A percentile compares a stretch with the other conserved stretches of the same genome.
phyloP scores from a whole-genome alignment of 2,888 invertebrate genomes.

The Dasysyrphus tricinctus region DNA sequence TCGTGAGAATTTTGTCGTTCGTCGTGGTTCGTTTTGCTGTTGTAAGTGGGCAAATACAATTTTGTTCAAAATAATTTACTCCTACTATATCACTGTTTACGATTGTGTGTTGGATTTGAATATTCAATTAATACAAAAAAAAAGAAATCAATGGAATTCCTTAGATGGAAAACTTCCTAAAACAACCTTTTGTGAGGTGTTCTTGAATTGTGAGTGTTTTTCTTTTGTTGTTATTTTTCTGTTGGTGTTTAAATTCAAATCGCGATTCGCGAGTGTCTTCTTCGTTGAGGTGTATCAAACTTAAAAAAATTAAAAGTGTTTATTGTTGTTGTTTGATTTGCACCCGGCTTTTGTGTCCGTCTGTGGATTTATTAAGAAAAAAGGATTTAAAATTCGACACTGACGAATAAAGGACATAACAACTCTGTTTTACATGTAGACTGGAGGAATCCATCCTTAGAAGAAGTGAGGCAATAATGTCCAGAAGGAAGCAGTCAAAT shows the following conservation, averaged over 20 bases:
- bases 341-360: slow-evolving; percentile 42
- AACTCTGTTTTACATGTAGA: slow-evolving; percentile 76
- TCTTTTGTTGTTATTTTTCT: not conserved
- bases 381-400: slow-evolving; percentile 34
- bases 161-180: slow-evolving; percentile 26
- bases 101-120: slow-evolving; percentile 8
- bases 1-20: slow-evolving; percentile 71
- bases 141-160: slow-evolving; percentile 32
- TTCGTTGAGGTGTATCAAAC: not conserved
- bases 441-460: slow-evolving; percentile 76
- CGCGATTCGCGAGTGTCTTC: not conserved
- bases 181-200: slow-evolving; percentile 19
- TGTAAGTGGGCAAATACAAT: not conserved
- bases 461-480: slow-evolving; percentile 86
- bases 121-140: slow-evolving; percentile 22
- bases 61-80: slow-evolving; percentile 19
- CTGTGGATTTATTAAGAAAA: slow-evolving; percentile 54
- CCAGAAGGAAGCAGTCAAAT: slow-evolving; percentile 97
- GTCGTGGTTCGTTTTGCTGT: slow-evolving; percentile 31
- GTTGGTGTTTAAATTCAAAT: not conserved
- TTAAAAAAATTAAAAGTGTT: slow-evolving; percentile 12
- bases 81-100: not conserved
- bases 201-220: not conserved
- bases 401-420: slow-evolving; percentile 52
- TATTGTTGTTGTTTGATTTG: not conserved